Conservation (phyloP, 2,113 vertebrate species). For the Myotis davidii region DNA sequence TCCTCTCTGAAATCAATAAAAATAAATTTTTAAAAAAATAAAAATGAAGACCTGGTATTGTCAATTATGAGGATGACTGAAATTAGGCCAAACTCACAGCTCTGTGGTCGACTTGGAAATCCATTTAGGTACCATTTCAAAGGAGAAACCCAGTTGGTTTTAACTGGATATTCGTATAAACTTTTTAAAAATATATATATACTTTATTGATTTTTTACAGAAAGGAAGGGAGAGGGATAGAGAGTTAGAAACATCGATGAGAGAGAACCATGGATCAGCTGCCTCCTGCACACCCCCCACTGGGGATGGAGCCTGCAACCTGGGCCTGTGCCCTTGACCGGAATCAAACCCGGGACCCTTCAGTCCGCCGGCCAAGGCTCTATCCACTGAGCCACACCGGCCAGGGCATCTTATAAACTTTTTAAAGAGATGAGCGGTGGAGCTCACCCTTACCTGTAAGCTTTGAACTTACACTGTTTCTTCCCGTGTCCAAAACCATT, state of each 20-base stretch:
- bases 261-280: no score
- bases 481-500: conserved; percentile 85
- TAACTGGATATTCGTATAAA: conserved; percentile 81
- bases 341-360: no score
- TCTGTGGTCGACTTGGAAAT: conserved; percentile 83
- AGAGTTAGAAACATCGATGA: no score
- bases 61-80: not conserved
- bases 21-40: no score
- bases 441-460: conserved; percentile 85
- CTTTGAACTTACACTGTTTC: conserved; percentile 88
- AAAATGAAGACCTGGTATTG: not conserved
- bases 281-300: no score
- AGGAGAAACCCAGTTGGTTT: conserved; percentile 79
- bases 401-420: conserved; percentile 31
- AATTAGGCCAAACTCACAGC: conserved; percentile 48
- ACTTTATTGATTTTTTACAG: no score
- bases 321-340: no score
- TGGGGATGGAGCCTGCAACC: no score
- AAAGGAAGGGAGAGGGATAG: no score
- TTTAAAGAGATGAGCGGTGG: conserved; percentile 84
- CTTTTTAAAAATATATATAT: not conserved
- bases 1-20: no score
- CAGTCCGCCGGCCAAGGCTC: no score
- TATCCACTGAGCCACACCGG: no score
- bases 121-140: conserved; percentile 82